A percentile compares a stretch with the other conserved stretches of the same genome.
These are phyloP conservation scores for Arvicola amphibius DNA, from an alignment of 2,797 vertebrate species.

Conservation along the genomic window DNA sequence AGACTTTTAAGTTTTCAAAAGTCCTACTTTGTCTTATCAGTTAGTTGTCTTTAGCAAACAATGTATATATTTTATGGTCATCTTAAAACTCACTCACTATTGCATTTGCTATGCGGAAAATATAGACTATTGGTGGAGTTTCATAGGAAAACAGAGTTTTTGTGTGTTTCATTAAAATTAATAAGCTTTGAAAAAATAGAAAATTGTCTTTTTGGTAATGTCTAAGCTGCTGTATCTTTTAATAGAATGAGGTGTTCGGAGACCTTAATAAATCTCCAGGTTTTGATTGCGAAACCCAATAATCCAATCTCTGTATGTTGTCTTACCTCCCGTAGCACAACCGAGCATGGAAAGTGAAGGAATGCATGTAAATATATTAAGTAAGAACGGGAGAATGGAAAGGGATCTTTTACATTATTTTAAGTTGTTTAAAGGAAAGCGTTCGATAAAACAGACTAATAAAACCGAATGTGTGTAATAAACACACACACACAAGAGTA, in stretches of 20 bases:
- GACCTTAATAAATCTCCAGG: neutral
- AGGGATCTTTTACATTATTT: conserved; percentile 6
- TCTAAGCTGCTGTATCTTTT: neutral
- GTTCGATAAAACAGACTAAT: conserved; percentile 73
- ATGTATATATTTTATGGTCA: neutral
- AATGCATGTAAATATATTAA: neutral
- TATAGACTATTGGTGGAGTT: neutral
- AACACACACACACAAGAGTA: conserved; percentile 67
- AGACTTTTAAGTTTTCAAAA: neutral
- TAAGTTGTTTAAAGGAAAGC: conserved; percentile 55
- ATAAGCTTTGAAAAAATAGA: neutral
- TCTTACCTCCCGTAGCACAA: no score
- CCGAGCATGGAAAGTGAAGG: neutral
- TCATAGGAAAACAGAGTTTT: neutral
- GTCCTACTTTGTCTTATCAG: neutral
- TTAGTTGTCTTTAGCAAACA: neutral
- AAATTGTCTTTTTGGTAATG: neutral
- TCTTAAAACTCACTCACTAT: neutral
- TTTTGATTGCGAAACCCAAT: neutral
- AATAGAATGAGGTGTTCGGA: neutral
- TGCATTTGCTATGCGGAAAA: neutral
- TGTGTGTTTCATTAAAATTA: neutral
- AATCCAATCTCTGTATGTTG: accelerated
- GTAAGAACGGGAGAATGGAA: neutral
- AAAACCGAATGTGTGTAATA: conserved; percentile 69